Conservation (phyloP, 2,888 invertebrate species). For the Eubasilissa splendida region DNA sequence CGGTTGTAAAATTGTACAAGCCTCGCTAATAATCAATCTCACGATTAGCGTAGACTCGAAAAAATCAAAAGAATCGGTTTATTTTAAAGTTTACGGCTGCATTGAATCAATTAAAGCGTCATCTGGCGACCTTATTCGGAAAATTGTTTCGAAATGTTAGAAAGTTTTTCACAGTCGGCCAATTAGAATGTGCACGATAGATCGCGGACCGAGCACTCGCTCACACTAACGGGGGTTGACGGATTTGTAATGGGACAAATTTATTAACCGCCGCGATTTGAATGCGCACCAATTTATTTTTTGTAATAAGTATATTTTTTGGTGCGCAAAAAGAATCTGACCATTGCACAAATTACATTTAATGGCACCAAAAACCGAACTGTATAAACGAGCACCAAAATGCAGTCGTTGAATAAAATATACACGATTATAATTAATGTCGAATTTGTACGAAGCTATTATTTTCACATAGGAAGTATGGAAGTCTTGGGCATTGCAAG, state of each 20-base stretch:
- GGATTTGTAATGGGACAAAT: conserved; percentile 14
- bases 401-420: too few relatives aligned
- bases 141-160: conserved; percentile 19
- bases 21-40: too few relatives aligned
- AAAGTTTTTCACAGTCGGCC: conserved; percentile 21
- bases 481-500: too few relatives aligned
- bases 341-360: background rate
- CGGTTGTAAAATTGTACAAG: too few relatives aligned
- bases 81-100: background rate
- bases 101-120: conserved; percentile 34
- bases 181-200: background rate
- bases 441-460: too few relatives aligned
- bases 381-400: too few relatives aligned
- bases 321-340: background rate
- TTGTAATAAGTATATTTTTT: too few relatives aligned
- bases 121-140: conserved; percentile 11
- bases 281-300: too few relatives aligned
- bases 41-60: too few relatives aligned
- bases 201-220: background rate
- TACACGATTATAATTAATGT: too few relatives aligned
- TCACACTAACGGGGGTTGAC: background rate
- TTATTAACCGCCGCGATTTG: background rate
- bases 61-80: too few relatives aligned
- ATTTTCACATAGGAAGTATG: too few relatives aligned
- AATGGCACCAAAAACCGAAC: background rate